Evolutionary conservation across 1,140 invertebrate genomes (phyloP).

Genomic region (Tachypleus tridentatus): DNA sequence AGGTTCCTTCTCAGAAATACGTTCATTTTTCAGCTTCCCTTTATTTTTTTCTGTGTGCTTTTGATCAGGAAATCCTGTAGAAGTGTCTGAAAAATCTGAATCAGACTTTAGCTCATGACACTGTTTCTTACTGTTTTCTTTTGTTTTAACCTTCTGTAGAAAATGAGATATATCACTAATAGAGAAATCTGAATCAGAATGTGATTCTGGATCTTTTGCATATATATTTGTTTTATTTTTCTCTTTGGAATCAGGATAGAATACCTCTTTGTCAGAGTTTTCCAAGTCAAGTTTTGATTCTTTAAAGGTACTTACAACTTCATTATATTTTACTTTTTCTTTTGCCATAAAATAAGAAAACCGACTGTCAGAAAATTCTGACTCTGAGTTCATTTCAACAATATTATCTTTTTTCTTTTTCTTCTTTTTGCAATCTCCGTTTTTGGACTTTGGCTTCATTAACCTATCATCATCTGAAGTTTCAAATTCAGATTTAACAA

Average conservation of each 20-base stretch:
- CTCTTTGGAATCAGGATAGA: background rate
- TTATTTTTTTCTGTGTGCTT: no score
- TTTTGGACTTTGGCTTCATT: slow-evolving; percentile 18
- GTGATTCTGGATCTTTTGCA: no score
- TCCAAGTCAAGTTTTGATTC: background rate
- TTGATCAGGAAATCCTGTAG: no score
- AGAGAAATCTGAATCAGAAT: no score
- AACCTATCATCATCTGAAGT: slow-evolving; percentile 14
- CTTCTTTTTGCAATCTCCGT: slow-evolving; percentile 24
- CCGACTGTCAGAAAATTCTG: slow-evolving; percentile 13
- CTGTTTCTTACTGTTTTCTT: no score
- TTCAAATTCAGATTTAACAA: slow-evolving; percentile 18
- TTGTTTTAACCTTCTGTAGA: no score
- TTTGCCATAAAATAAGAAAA: background rate
- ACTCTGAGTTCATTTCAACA: slow-evolving; percentile 9
- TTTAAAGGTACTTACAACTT: background rate
- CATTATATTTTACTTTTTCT: slow-evolving; percentile 3
- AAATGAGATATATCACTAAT: no score
- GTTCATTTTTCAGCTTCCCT: no score
- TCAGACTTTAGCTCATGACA: no score
- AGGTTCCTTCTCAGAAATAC: no score
- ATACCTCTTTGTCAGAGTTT: slow-evolving; percentile 1
- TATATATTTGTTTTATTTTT: no score
- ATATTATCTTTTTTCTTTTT: slow-evolving; percentile 19
- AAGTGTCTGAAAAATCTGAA: no score